Conservation (phyloP, 92 coral and sea anemone species). For the Muricea muricata region DNA sequence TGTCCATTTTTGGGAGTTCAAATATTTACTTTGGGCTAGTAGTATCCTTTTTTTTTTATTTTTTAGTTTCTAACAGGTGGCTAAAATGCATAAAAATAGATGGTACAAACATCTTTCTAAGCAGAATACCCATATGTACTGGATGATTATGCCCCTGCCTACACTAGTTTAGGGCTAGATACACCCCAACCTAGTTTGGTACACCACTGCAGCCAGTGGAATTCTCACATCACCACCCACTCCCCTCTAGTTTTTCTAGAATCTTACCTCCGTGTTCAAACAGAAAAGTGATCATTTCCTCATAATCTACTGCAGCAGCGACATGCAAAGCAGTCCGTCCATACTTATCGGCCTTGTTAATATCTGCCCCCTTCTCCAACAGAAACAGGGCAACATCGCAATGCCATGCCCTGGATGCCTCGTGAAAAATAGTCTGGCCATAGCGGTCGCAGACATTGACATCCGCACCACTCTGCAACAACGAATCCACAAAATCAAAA, state of each 20-base stretch:
- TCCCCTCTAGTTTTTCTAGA: not conserved
- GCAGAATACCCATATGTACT: too few species aligned
- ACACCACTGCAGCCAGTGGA: too few species aligned
- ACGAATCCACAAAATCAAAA: conserved; percentile 79
- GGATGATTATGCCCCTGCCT: too few species aligned
- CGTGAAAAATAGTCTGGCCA: conserved; percentile 93
- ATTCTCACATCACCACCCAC: not conserved
- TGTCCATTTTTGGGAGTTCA: too few species aligned
- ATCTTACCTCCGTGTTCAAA: conserved; percentile 73
- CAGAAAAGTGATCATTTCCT: conserved; percentile 94
- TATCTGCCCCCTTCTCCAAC: conserved; percentile 88
- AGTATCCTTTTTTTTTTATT: too few species aligned
- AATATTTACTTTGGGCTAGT: too few species aligned
- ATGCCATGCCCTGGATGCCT: conserved; percentile 97
- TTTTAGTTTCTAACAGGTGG: too few species aligned
- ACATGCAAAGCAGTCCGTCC: conserved; percentile 93
- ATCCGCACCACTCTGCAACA: conserved; percentile 84
- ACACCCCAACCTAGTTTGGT: too few species aligned
- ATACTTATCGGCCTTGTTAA: conserved; percentile 78
- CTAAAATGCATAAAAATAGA: too few species aligned
- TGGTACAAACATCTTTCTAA: too few species aligned
- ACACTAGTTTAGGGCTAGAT: too few species aligned
- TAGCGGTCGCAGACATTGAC: conserved; percentile 85
- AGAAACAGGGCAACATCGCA: conserved; percentile 90
- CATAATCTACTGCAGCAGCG: conserved; percentile 96